phyloP scores from a whole-genome alignment of 1,140 invertebrate species.

The Meloidogyne exigua region DNA sequence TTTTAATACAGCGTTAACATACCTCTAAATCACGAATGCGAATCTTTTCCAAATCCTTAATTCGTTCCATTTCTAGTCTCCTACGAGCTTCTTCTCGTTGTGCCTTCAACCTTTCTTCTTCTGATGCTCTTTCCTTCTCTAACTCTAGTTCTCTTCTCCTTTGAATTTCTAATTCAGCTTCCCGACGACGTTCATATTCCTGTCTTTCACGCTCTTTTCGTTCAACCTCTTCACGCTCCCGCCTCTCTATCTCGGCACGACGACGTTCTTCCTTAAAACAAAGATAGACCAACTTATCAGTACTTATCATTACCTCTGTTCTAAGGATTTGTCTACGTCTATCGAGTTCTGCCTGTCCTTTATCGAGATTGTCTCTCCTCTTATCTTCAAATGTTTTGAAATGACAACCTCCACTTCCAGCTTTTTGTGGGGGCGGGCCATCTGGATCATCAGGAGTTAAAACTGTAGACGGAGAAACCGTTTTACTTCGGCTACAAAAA shows the following conservation, averaged over 20 bases:
- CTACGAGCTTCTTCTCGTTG: constrained; percentile 72
- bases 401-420: constrained; percentile 29
- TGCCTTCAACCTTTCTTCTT: constrained; percentile 67
- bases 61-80: constrained; percentile 89
- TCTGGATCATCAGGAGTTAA: constrained; percentile 32
- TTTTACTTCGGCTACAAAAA: constrained; percentile 42
- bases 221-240: constrained; percentile 81
- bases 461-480: constrained; percentile 43
- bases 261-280: constrained; percentile 64
- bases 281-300: neutral
- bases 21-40: constrained; percentile 53
- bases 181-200: constrained; percentile 73
- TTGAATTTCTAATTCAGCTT: constrained; percentile 73
- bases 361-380: constrained; percentile 92
- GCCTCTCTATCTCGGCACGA: constrained; percentile 66
- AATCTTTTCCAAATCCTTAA: constrained; percentile 85
- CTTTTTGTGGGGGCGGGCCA: constrained; percentile 56
- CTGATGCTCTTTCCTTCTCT: constrained; percentile 69
- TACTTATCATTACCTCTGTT: constrained; percentile 67
- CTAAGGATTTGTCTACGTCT: constrained; percentile 79
- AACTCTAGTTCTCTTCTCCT: constrained; percentile 79
- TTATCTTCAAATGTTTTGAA: constrained; percentile 87
- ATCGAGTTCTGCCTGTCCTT: constrained; percentile 94
- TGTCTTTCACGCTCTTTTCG: constrained; percentile 86
- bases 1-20: neutral